phyloP scores from a whole-genome alignment of 2,113 vertebrate genomes.

The Psittacula cyanocephala region DNA sequence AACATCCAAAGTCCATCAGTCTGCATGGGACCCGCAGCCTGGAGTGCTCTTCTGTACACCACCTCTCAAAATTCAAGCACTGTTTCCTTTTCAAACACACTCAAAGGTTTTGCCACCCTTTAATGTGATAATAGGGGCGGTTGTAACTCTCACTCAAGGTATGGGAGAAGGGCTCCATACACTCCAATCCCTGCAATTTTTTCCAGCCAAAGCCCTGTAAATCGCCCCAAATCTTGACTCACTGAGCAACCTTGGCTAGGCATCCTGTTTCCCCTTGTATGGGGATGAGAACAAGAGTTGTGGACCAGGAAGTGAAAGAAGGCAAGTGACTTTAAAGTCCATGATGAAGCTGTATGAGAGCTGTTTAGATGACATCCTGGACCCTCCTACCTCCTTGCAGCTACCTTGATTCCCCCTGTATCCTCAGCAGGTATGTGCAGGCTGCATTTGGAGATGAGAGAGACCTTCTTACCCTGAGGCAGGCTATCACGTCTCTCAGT shows the following conservation, averaged over 20 bases:
- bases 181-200: background rate
- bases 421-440: background rate
- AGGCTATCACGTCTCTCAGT: background rate
- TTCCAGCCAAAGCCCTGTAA: background rate
- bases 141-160: background rate
- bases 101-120: background rate
- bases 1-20: rapidly evolving
- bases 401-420: background rate
- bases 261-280: background rate
- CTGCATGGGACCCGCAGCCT: background rate
- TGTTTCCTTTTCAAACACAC: background rate
- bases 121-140: too few species aligned
- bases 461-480: rapidly evolving
- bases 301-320: background rate
- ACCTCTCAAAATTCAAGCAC: background rate
- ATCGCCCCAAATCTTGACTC: background rate
- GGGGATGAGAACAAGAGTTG: background rate
- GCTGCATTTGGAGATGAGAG: background rate
- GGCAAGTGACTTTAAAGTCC: background rate
- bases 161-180: background rate
- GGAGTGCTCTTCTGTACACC: background rate
- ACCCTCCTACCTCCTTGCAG: background rate
- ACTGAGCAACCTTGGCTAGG: background rate
- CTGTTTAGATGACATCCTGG: background rate
- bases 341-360: background rate